These are phyloP conservation scores for Petroica traversi DNA, from an alignment of 2,113 vertebrate genomes.

Conservation along the genomic window DNA sequence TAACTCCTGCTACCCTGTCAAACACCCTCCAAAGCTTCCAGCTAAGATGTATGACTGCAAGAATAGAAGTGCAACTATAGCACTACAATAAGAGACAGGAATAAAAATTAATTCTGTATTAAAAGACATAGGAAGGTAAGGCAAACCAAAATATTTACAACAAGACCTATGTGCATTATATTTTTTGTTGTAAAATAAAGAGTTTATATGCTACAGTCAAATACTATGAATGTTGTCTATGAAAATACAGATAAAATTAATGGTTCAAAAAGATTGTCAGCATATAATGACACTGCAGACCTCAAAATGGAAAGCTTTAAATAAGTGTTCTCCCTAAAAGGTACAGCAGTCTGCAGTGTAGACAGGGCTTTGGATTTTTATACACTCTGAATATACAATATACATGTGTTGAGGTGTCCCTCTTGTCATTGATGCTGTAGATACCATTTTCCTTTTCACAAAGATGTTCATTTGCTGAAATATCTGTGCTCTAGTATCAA, in stretches of 20 bases:
- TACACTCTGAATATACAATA: neutral
- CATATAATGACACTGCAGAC: neutral
- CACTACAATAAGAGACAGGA: neutral
- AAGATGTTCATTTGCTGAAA: neutral
- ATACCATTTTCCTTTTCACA: neutral
- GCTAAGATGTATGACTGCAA: neutral
- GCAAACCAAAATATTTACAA: neutral
- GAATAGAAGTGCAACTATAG: neutral
- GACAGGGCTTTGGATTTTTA: neutral
- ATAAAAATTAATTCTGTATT: neutral
- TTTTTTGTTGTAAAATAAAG: neutral
- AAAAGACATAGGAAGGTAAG: neutral
- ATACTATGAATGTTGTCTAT: neutral
- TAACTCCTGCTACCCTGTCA: neutral
- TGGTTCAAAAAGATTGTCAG: neutral
- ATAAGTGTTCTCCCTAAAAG: neutral
- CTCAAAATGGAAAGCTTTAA: neutral
- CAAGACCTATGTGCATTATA: neutral
- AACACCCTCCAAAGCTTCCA: neutral
- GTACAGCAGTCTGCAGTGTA: neutral
- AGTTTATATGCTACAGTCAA: neutral
- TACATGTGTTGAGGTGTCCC: neutral
- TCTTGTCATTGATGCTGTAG: neutral
- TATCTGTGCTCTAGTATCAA: neutral
- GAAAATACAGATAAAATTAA: neutral